Evolutionary conservation across 2,888 invertebrate species (phyloP).

Genomic region (Palloptera scutellata): DNA sequence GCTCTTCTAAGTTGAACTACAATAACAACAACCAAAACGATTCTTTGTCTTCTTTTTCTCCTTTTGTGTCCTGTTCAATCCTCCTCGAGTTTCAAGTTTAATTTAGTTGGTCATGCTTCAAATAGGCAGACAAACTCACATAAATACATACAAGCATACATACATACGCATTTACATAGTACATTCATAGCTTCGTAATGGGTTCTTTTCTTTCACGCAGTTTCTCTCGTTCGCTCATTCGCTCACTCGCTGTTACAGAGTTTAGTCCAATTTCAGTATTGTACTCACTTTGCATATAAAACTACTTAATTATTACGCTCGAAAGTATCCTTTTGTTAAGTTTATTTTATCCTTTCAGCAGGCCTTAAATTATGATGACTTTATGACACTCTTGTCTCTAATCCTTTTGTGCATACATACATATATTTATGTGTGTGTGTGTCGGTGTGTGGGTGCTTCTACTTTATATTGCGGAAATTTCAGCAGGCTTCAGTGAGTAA

Average conservation of each 20-base stretch:
- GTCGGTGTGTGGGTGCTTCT: too few species aligned
- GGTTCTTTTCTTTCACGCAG: not conserved
- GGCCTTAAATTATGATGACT: constrained; percentile 48
- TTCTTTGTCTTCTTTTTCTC: too few species aligned
- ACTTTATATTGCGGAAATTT: too few species aligned
- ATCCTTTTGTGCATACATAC: too few species aligned
- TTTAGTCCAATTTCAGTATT: constrained; percentile 45
- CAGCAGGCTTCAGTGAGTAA: too few species aligned
- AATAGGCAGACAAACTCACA: constrained; percentile 33
- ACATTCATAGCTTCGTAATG: not conserved
- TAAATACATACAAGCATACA: constrained; percentile 12
- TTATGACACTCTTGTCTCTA: too few species aligned
- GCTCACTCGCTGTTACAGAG: constrained; percentile 40
- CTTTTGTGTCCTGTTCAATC: too few species aligned
- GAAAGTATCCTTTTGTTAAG: constrained; percentile 34
- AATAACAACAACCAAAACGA: too few species aligned
- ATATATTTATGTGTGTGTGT: too few species aligned
- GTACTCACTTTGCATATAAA: constrained; percentile 51
- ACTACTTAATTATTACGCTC: constrained; percentile 54
- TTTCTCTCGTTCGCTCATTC: too few species aligned
- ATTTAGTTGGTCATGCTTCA: constrained; percentile 24
- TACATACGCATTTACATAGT: constrained; percentile 19
- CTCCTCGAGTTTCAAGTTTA: not conserved
- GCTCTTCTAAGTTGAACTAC: too few species aligned
- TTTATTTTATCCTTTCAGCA: constrained; percentile 48